phyloP scores from a whole-genome alignment of 2,797 vertebrate genomes.

The Argyrosomus regius region DNA sequence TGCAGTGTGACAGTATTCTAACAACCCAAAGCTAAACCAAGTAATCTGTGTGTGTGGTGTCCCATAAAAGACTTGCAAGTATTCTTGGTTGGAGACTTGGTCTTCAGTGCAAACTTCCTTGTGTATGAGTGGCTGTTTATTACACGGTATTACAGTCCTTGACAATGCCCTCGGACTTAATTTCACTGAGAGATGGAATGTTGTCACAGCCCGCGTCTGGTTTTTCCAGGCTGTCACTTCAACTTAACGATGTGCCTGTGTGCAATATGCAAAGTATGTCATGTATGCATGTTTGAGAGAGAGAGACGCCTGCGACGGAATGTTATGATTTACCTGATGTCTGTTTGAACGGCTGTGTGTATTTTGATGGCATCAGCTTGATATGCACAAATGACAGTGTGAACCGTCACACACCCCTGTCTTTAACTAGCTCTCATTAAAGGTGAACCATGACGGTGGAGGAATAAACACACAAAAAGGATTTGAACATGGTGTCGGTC shows the following conservation, averaged over 20 bases:
- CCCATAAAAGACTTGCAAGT: background rate
- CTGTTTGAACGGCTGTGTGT: background rate
- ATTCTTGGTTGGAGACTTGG: background rate
- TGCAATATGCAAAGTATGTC: background rate
- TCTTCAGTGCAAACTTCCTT: background rate
- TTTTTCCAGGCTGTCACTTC: constrained; percentile 13
- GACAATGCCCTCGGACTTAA: background rate
- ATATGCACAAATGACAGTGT: background rate
- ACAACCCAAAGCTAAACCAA: background rate
- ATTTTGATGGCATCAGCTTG: background rate
- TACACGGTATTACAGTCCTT: background rate
- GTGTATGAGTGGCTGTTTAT: background rate
- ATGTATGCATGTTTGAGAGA: background rate
- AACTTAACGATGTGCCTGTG: background rate
- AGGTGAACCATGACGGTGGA: background rate
- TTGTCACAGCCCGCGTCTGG: background rate
- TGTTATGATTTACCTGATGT: constrained; percentile 9
- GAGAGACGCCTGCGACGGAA: background rate
- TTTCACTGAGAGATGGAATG: constrained; percentile 2
- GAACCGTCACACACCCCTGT: too few relatives aligned
- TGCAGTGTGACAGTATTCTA: background rate
- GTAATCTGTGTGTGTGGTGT: background rate
- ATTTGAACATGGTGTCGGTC: background rate
- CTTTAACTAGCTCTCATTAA: background rate
- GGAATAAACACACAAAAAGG: background rate